Base-by-base conservation (phyloP, 1,140 invertebrate species). In the Elysia chlorotica region DNA sequence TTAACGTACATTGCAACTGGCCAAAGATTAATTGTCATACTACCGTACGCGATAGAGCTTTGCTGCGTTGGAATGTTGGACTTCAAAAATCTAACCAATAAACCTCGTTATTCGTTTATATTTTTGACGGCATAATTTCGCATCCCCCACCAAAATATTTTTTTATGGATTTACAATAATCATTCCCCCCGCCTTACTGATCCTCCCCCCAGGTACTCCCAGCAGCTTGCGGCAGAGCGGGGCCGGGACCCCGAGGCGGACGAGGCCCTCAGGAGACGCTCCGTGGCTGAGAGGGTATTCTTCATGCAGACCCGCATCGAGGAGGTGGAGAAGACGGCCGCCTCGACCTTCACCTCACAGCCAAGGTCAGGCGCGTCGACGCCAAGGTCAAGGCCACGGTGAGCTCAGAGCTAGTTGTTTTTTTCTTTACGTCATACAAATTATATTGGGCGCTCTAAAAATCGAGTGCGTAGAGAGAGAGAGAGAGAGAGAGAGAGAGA, bases 201-300 rank as follows among this genome's bases (percentile, higher is more conserved):
- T 23, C 17, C 14, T 14, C 14, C 31, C 31, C 25, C n/a, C 37
- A 71, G 69, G 59, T 71, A 71, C 38, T 71, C 69, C 10, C 30
- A 65, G 35, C 38, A 68, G 25, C 38, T 61, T 23, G 19, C 36
- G 0, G 68, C 54, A 2, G 59, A 76, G 25, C 33, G 62, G 30
- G 54, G 72, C 19, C n/a, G 25, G 31, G 66, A 73, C 30, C 65
- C 79, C 17, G 69, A 66, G 21, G 78, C 76, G 28, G 76, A 78
- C 28, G 75, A 75, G 59, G 74, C 68, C 2, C 70, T 36, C 17
- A 61, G 66, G 23, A 57, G 41, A 28, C 53, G 73, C 2, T 77
- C 76, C 2, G 79, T 82, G 14, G 54, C 78, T 21, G 79, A 82
- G 66, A 74, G 81, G 33, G 80, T 82, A n/a, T 81, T 72, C 59